Percentiles rank a stretch among this genome's conserved stretches.
Evolutionary conservation across 2,113 vertebrate species (phyloP).

Genomic region (Lepus timidus): DNA sequence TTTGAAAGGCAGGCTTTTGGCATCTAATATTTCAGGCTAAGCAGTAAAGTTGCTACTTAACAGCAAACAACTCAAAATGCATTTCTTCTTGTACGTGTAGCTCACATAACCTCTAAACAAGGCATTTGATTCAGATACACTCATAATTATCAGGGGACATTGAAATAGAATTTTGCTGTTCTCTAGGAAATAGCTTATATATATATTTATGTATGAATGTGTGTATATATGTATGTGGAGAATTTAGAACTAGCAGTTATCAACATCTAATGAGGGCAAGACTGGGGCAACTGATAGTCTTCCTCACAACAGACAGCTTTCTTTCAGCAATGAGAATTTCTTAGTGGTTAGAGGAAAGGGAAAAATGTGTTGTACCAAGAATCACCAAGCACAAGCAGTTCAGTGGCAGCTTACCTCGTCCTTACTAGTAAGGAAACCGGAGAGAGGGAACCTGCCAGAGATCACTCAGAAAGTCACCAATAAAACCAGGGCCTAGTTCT

Average conservation of each 20-base stretch:
- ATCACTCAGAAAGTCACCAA: not conserved
- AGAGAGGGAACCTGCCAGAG: not conserved
- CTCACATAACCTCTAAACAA: constrained; percentile 25
- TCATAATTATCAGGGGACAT: not conserved
- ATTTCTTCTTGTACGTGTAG: constrained; percentile 18
- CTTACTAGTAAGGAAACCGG: not conserved
- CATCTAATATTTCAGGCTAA: constrained; percentile 26
- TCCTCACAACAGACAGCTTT: not conserved
- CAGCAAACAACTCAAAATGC: not conserved
- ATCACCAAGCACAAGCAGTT: not conserved
- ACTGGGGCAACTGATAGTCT: not conserved
- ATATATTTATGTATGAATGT: too few relatives aligned
- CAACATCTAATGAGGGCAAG: constrained; percentile 14
- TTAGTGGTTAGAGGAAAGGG: not conserved
- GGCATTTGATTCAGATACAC: not conserved
- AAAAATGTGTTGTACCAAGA: not conserved
- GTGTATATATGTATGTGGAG: not conserved
- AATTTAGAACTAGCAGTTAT: not conserved
- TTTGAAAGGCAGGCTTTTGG: constrained; percentile 1
- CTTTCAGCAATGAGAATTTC: not conserved
- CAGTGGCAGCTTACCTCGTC: not conserved
- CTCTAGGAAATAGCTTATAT: constrained; percentile 4
- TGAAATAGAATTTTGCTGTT: constrained; percentile 45
- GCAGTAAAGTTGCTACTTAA: not conserved
- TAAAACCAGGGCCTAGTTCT: not conserved